Base-by-base conservation (phyloP, 2,797 vertebrate genomes). In the Scolopax rusticola region DNA sequence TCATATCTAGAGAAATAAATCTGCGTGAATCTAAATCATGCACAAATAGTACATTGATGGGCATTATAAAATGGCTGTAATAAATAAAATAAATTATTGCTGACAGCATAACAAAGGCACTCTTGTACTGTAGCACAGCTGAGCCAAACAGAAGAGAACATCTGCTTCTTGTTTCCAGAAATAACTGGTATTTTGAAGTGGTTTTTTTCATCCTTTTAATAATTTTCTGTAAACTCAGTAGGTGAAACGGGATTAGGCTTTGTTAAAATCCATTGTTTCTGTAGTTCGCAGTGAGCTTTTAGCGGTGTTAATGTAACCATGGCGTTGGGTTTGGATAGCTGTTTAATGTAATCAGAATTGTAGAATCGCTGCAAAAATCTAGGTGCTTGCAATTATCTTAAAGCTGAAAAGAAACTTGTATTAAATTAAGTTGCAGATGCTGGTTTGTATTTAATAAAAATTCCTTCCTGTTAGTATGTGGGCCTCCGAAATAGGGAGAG, bases 131-230 rank as follows among this genome's bases (percentile, higher is more conserved):
- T 92, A 96, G 88, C 89, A 89, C 90, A 97, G 96, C 96, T 97
- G 90, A 96, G 95, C 93, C 93, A 95, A 96, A 94, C 92, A 96
- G 96, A 95, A 74, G 92, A 95, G 96, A 97, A 96, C 97, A 97
- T 97, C 97, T 96, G 97, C 96, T 96, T 96, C 96, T 97, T 96
- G 96, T 97, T 97, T 97, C 92, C 92, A 97, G 90, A 95, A 97
- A 96, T 96, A 96, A 94, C 94, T 93, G 83, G 64, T 70, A 93
- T 97, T 96, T 96, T 96, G 90, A 96, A 95, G 81, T 93, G 91
- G 60, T 1, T 67, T 93, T 97, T 92, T 85, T 95, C 78, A 80
- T 96, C 77, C 83, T 95, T 93, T 74, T 88, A 81, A 73, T 97
- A 84, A 94, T 90, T 92, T 97, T 88, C 59, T 89, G 79, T 97